Base-by-base conservation (phyloP, 2,797 vertebrate species). In the Mallotus villosus region DNA sequence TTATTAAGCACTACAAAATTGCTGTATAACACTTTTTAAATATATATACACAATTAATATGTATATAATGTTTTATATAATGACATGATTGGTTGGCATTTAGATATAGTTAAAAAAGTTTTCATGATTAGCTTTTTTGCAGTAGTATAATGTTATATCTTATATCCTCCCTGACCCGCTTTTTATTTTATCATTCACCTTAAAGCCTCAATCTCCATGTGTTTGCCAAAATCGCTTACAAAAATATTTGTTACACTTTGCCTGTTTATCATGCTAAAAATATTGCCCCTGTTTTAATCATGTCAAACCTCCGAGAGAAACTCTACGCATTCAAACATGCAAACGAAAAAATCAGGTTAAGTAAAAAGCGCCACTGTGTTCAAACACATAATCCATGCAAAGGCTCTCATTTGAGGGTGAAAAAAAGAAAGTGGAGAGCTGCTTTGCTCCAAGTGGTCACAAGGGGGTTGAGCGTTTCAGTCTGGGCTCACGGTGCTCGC, bases 331-430 rank as follows among this genome's bases (percentile, higher is more conserved):
- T 93, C 90, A 88, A 85, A 87, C 91, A 91, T 85, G 89, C 83
- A 76, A 93, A 93, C 84, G 82, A 94, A 95, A 94, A 95, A 94
- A 91, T 93, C 86, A 91, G 92, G 94, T 94, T 90, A 83, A 95
- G 96, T 97, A 96, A 96, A 97, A 95, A 97, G 95, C 93, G 88
- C 92, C 93, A 95, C 93, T 97, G 95, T 97, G 95, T 95, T 94
- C 92, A 93, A 93, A 95, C 95, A 96, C 94, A 95, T 94, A 94
- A 95, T 95, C 95, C 94, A 94, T 94, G 94, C 95, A 87, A 95
- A 94, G 86, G 85, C 86, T 93, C 92, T 95, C 94, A 92, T 94
- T 96, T 95, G 93, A 95, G 95, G 95, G 86, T 63, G 37, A 93
- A 95, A 95, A 96, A 86, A 85, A 88, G 88, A 95, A 96, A 95